Evolutionary conservation across 2,113 vertebrate genomes (phyloP), one percentile per base, ranked within the genome.

Genomic region (Lepidothrix coronata): DNA sequence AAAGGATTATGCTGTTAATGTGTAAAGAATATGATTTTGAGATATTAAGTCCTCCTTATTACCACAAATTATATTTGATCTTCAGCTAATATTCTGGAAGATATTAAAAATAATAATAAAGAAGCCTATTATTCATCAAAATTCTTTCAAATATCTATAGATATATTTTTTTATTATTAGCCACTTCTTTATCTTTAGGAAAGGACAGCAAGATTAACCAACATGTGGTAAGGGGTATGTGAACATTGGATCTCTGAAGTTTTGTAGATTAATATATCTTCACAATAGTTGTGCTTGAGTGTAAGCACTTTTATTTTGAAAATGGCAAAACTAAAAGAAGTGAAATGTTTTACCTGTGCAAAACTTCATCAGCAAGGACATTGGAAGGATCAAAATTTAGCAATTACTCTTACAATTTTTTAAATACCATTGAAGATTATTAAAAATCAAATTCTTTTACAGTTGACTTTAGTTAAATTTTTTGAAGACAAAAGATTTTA

Each of bases 21-120:
- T 89, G 35, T 93, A 41, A 93, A 79, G 58, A 59, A 46, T 82
- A 85, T 66, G 55, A 80, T 83, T 91, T 94, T 89, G 41, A 76
- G 80, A 85, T 85, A 81, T 58, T 71, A 88, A 76, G 81, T 87
- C 27, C 8, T 70, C 23, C 78, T 57, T 81, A 74, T 84, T 95
- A 44, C 16, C 14, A 37, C 13, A 52, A 62, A 49, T 80, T 67
- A 11, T 82, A 65, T 78, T 90, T 96, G 74, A 35, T 65, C 51
- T 91, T 87, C 61, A 91, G 37, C 55, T 90, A 70, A 48, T 82
- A 62, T 51, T 76, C 6, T 89, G 20, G 20, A 68, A 37, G n/a
- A 28, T 91, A 59, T 39, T 55, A 81, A 43, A 61, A 48, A 44
- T 14, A 59, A 31, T 12, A 67, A 65, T 8, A n/a, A 71, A 63